These are phyloP conservation scores for Etia nguti DNA, from an alignment of 2,113 vertebrate species.

Conservation along the genomic window DNA sequence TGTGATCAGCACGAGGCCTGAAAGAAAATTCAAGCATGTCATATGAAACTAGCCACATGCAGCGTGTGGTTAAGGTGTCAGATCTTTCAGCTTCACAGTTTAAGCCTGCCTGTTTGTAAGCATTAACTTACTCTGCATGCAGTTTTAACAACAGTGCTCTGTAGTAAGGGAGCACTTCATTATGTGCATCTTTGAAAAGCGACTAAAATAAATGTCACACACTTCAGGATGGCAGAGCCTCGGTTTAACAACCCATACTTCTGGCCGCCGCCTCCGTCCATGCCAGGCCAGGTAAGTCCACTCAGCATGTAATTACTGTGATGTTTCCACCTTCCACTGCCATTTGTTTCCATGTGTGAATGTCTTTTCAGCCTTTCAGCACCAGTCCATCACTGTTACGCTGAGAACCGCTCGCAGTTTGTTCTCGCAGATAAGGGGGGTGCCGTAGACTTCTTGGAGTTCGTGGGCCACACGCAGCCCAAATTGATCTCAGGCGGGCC, in stretches of 20 bases:
- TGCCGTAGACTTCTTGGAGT: background rate
- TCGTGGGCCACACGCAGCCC: background rate
- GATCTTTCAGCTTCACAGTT: background rate
- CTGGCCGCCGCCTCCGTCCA: constrained; percentile 95
- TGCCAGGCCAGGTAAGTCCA: constrained; percentile 93
- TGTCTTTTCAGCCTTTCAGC: constrained; percentile 39
- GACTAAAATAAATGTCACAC: background rate
- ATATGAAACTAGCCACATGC: background rate
- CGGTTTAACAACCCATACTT: constrained; percentile 99
- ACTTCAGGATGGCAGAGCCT: constrained; percentile 92
- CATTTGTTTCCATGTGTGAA: constrained; percentile 54
- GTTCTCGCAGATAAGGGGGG: background rate
- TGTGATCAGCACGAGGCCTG: background rate
- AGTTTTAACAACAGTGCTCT: background rate
- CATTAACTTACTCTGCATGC: background rate
- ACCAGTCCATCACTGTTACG: background rate
- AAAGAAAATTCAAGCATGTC: background rate
- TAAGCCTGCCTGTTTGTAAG: background rate
- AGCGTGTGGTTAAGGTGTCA: background rate
- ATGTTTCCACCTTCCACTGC: background rate
- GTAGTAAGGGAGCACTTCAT: background rate
- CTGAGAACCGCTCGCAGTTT: background rate
- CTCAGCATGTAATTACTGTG: background rate
- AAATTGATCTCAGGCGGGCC: background rate
- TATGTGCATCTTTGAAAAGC: background rate